These are phyloP conservation scores for Vicugna pacos DNA, from an alignment of 2,113 vertebrate genomes.

Conservation along the genomic window DNA sequence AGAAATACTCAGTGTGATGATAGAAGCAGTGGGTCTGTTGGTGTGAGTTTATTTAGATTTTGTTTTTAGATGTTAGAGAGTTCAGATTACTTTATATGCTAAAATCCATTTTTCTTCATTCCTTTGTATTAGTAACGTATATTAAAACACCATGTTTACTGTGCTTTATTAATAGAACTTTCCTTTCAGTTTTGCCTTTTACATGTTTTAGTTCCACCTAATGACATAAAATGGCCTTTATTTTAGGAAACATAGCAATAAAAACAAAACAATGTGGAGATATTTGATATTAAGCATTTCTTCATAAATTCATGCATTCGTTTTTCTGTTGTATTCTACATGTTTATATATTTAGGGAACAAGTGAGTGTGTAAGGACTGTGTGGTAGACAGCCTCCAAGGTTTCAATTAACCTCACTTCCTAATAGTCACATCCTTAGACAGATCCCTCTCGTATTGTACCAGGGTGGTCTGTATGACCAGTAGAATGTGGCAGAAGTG, in stretches of 20 bases:
- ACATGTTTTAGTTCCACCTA: neutral
- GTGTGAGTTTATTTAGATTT: neutral
- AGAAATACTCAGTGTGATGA: neutral
- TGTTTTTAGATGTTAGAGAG: neutral
- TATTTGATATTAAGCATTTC: neutral
- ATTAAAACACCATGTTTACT: neutral
- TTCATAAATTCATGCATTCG: neutral
- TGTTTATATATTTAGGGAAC: neutral
- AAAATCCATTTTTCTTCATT: neutral
- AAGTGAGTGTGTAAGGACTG: neutral
- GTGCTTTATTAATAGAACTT: neutral
- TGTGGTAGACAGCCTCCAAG: neutral
- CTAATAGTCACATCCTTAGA: neutral
- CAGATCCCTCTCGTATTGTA: neutral
- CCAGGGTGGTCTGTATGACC: neutral
- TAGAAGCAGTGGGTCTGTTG: neutral
- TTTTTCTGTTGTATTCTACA: neutral
- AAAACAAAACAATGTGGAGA: neutral
- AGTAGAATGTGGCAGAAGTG: neutral
- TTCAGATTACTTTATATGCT: neutral
- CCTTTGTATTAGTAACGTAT: neutral
- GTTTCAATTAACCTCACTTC: neutral
- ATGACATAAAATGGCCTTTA: neutral
- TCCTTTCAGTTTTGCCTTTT: neutral
- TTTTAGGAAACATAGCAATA: neutral